phyloP scores from a whole-genome alignment of 2,797 vertebrate genomes.

The Orientallactaga sibirica region DNA sequence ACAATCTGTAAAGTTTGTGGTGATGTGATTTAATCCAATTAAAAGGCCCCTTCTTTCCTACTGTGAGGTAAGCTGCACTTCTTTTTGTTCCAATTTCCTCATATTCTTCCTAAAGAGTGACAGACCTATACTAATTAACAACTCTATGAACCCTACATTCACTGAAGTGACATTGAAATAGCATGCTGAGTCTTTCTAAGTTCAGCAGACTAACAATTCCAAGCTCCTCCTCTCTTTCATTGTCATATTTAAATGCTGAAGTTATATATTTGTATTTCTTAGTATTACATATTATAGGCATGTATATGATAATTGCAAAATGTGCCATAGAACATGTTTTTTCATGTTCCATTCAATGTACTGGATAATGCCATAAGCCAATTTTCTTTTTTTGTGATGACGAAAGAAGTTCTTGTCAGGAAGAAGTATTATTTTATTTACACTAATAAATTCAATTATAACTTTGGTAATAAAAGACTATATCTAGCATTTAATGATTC shows the following conservation, averaged over 20 bases:
- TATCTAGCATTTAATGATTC: not conserved
- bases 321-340: not conserved
- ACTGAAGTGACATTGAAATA: conserved; percentile 67
- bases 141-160: conserved; percentile 71
- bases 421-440: conserved; percentile 29
- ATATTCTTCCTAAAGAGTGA: conserved; percentile 67
- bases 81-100: conserved; percentile 75
- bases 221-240: not conserved
- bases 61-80: conserved; percentile 76
- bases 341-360: conserved; percentile 30
- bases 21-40: conserved; percentile 78
- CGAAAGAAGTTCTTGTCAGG: conserved; percentile 4
- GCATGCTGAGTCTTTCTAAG: conserved; percentile 64
- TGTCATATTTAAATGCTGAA: conserved; percentile 23
- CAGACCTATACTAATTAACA: conserved; percentile 78
- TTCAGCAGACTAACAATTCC: conserved; percentile 60
- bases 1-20: conserved; percentile 78
- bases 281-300: conserved; percentile 12
- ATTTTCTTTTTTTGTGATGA: conserved; percentile 33
- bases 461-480: conserved; percentile 24
- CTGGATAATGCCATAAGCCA: conserved; percentile 48
- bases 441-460: not conserved
- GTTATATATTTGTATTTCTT: not conserved
- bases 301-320: conserved; percentile 21
- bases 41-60: conserved; percentile 72